These are phyloP conservation scores for Drosophila sordidula DNA, from an alignment of 2,888 invertebrate species.

Conservation along the genomic window DNA sequence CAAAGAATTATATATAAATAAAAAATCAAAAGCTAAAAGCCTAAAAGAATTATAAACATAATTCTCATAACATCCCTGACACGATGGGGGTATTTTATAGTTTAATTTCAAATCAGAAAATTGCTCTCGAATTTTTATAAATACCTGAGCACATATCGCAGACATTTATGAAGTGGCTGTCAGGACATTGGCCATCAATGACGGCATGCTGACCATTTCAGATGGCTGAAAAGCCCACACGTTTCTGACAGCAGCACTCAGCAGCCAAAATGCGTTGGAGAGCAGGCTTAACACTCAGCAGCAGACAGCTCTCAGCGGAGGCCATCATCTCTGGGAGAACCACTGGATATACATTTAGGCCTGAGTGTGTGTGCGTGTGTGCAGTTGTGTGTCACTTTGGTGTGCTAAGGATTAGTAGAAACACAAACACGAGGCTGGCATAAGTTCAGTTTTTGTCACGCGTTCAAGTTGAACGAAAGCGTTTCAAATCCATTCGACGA, in stretches of 20 bases:
- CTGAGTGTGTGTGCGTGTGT: constrained; percentile 11
- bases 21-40: too few relatives aligned
- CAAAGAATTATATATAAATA: too few relatives aligned
- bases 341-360: constrained; percentile 26
- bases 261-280: constrained; percentile 52
- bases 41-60: too few relatives aligned
- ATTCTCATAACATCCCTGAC: too few relatives aligned
- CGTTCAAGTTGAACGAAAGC: constrained; percentile 36
- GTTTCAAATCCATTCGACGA: constrained; percentile 30
- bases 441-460: constrained; percentile 79
- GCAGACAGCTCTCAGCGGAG: constrained; percentile 39
- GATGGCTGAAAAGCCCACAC: constrained; percentile 39
- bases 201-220: constrained; percentile 49
- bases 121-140: too few relatives aligned
- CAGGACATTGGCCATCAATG: constrained; percentile 43
- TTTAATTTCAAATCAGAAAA: too few relatives aligned
- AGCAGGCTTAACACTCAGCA: constrained; percentile 59
- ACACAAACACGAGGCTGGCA: constrained; percentile 62
- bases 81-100: too few relatives aligned
- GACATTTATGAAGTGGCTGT: constrained; percentile 9
- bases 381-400: constrained; percentile 5
- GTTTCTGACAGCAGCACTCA: constrained; percentile 65
- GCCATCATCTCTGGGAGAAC: constrained; percentile 1
- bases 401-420: constrained; percentile 60
- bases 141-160: too few relatives aligned